Evolutionary conservation across 2,888 invertebrate species (phyloP).

Genomic region (Stenodema calcarata): DNA sequence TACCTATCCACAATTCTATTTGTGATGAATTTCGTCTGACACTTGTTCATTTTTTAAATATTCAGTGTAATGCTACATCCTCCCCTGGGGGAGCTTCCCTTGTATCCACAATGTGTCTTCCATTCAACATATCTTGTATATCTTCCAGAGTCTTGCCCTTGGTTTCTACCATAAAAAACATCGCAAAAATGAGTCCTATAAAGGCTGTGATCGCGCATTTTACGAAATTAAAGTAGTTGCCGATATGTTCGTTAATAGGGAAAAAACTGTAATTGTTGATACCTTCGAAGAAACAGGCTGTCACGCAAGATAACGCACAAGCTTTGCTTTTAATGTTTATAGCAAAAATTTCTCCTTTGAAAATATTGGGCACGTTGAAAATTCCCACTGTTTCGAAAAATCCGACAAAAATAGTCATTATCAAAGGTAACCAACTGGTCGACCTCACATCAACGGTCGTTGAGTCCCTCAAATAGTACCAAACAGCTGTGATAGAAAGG

Average conservation of each 20-base stretch:
- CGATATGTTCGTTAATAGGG: constrained; percentile 1
- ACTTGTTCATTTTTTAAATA: not conserved
- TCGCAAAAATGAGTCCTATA: constrained; percentile 61
- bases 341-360: constrained; percentile 70
- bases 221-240: constrained; percentile 72
- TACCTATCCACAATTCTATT: not conserved
- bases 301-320: constrained; percentile 67
- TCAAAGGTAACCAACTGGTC: constrained; percentile 67
- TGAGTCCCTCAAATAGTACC: constrained; percentile 64
- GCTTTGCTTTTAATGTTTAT: constrained; percentile 70
- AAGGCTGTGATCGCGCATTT: constrained; percentile 69
- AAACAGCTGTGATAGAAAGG: constrained; percentile 60
- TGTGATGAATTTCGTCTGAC: no score
- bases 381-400: not conserved
- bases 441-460: constrained; percentile 68
- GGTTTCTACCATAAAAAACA: constrained; percentile 71
- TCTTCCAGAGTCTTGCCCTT: constrained; percentile 74
- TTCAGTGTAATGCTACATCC: not conserved
- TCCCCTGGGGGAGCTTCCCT: not conserved
- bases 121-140: constrained; percentile 66
- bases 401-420: constrained; percentile 66
- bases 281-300: constrained; percentile 67
- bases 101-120: not conserved
- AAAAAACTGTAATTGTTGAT: constrained; percentile 57
- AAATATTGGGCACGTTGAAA: constrained; percentile 18